These are phyloP conservation scores for Aspidoscelis tigris DNA, from an alignment of 2,113 vertebrate genomes.

Conservation along the genomic window DNA sequence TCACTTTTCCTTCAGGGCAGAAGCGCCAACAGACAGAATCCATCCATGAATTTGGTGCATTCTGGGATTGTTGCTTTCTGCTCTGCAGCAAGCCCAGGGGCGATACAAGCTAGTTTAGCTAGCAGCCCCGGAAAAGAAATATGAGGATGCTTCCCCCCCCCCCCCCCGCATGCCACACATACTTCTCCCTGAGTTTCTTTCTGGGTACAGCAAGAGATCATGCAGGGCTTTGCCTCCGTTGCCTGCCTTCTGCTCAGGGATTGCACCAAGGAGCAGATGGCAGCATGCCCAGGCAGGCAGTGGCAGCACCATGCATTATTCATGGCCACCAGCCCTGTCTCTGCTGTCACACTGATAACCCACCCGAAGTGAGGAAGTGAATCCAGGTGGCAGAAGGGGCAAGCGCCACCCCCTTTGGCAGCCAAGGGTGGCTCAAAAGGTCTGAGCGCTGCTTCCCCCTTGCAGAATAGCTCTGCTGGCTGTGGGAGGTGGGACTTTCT, in stretches of 20 bases:
- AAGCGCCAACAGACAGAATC: constrained; percentile 8
- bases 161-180: too few relatives aligned
- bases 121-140: constrained; percentile 30
- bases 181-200: constrained; percentile 44
- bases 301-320: constrained; percentile 80
- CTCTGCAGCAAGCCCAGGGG: constrained; percentile 25
- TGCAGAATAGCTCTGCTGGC: constrained; percentile 38
- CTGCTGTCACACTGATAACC: constrained; percentile 85
- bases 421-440: constrained; percentile 56
- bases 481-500: constrained; percentile 33
- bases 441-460: constrained; percentile 38
- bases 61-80: constrained; percentile 18
- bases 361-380: constrained; percentile 71
- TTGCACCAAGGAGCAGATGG: constrained; percentile 37
- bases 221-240: constrained; percentile 43
- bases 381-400: constrained; percentile 74
- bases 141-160: neutral
- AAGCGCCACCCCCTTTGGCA: constrained; percentile 60
- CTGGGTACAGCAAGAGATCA: constrained; percentile 56
- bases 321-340: constrained; percentile 77
- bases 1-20: too few relatives aligned
- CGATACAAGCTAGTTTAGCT: constrained; percentile 24
- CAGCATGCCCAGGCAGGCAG: constrained; percentile 68
- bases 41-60: neutral
- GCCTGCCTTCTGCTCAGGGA: constrained; percentile 46